These are phyloP conservation scores for Chionis minor DNA, from an alignment of 2,113 vertebrate species.

Conservation along the genomic window DNA sequence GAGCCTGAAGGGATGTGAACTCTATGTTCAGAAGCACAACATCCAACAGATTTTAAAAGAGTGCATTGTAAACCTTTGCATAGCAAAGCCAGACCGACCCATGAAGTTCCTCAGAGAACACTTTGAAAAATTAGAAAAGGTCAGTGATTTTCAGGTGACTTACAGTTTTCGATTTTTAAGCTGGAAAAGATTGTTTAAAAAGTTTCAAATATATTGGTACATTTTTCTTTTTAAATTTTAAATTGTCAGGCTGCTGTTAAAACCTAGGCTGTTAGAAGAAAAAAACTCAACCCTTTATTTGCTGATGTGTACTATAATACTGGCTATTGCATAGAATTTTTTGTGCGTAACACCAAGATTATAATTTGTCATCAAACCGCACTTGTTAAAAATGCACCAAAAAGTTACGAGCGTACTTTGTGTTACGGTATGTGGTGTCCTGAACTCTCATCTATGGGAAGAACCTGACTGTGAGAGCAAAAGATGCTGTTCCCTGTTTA, in stretches of 20 bases:
- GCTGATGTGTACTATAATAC: not conserved
- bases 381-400: not conserved
- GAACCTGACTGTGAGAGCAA: not conserved
- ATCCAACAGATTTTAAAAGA: conserved; percentile 95
- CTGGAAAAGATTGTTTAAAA: not conserved
- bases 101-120: conserved; percentile 96
- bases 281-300: not conserved
- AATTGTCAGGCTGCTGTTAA: not conserved
- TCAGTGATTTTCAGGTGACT: conserved; percentile 69
- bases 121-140: conserved; percentile 98
- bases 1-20: conserved; percentile 91
- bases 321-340: not conserved
- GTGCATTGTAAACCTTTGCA: conserved; percentile 94
- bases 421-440: not conserved
- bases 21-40: conserved; percentile 94
- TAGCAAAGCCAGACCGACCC: conserved; percentile 92
- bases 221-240: not conserved
- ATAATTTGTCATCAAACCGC: not conserved
- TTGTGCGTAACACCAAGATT: not conserved
- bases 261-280: not conserved
- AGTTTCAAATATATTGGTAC: not conserved
- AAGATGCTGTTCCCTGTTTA: not conserved
- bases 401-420: not conserved
- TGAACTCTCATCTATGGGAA: not conserved
- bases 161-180: not conserved